Conservation (phyloP, 1,140 invertebrate genomes). For the Papilio helenus region DNA sequence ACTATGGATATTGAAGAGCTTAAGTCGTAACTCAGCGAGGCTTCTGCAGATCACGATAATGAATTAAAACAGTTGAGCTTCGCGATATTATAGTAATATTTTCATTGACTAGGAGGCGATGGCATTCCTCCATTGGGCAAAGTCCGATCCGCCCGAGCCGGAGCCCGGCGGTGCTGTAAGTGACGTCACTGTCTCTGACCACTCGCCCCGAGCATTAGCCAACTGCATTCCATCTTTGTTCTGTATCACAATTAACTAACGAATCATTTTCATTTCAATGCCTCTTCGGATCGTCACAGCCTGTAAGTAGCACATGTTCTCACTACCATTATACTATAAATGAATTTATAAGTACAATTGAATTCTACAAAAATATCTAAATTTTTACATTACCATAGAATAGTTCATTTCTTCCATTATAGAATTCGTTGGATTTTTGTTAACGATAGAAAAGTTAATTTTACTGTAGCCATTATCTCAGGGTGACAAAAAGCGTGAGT, state of each 20-base stretch:
- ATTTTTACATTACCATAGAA: conserved; percentile 20
- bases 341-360: conserved; percentile 4
- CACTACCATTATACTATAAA: conserved; percentile 32
- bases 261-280: conserved; percentile 77
- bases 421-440: neutral
- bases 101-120: conserved; percentile 79
- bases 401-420: conserved; percentile 25
- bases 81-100: conserved; percentile 61
- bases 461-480: conserved; percentile 61
- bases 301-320: conserved; percentile 70
- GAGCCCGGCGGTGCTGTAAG: conserved; percentile 80
- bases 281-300: conserved; percentile 77
- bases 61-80: conserved; percentile 55
- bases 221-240: conserved; percentile 67
- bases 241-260: conserved; percentile 79
- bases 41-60: conserved; percentile 52
- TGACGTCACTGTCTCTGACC: conserved; percentile 74
- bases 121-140: conserved; percentile 77
- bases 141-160: conserved; percentile 72
- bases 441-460: conserved; percentile 28
- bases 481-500: conserved; percentile 92
- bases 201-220: conserved; percentile 64
- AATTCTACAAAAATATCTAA: conserved; percentile 24
- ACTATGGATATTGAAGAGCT: conserved; percentile 35
- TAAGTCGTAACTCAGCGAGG: conserved; percentile 47